phyloP scores from a whole-genome alignment of 2,113 vertebrate genomes.

The Geothlypis trichas region DNA sequence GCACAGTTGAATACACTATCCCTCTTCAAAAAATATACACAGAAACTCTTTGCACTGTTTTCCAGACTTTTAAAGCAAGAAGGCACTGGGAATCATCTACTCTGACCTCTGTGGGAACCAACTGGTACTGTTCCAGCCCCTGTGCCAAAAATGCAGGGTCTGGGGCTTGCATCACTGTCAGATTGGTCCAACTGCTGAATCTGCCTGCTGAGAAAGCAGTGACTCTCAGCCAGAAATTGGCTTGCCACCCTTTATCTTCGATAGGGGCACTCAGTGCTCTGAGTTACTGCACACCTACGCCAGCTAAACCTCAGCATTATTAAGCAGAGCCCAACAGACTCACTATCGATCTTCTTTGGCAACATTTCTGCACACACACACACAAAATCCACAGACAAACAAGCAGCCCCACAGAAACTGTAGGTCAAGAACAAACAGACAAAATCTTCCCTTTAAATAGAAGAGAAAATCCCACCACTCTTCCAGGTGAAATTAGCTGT shows the following conservation, averaged over 20 bases:
- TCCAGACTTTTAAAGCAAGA: neutral
- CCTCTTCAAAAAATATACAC: neutral
- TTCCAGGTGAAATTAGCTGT: constrained; percentile 12
- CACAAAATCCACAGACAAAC: neutral
- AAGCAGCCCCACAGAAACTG: neutral
- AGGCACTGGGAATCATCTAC: accelerated
- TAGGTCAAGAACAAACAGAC: neutral
- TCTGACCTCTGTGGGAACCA: neutral
- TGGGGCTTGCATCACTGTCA: neutral
- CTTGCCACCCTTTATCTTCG: neutral
- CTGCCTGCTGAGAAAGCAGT: neutral
- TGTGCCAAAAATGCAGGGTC: neutral
- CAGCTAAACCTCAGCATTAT: neutral
- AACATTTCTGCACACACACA: neutral
- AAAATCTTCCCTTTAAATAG: neutral
- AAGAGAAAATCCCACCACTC: neutral
- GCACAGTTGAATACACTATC: neutral
- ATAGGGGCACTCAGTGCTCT: neutral
- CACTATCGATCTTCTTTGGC: neutral
- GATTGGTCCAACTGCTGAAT: neutral
- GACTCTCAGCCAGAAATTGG: neutral
- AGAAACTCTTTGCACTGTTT: neutral
- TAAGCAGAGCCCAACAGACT: neutral
- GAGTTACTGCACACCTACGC: neutral
- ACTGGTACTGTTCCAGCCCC: neutral